These are phyloP conservation scores for Drosophila nigricruria DNA, from an alignment of 2,888 invertebrate genomes.

Conservation along the genomic window DNA sequence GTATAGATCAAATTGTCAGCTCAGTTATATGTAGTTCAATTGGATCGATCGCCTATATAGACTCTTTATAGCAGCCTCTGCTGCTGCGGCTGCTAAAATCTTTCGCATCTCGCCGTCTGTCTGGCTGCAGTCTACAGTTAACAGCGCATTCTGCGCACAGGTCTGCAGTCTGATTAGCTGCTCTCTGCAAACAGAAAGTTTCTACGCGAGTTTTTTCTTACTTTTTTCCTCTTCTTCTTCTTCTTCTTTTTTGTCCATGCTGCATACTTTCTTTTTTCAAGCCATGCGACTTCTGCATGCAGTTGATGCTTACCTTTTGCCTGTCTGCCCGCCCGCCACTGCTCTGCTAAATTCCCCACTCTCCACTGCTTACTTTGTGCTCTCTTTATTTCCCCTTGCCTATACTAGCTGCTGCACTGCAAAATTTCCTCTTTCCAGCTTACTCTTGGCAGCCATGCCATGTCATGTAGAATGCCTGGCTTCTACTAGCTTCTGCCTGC, in stretches of 20 bases:
- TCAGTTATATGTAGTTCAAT: neutral
- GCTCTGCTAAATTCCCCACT: neutral
- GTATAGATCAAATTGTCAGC: neutral
- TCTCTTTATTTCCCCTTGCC: neutral
- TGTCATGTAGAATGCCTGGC: neutral
- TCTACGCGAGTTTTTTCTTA: constrained; percentile 38
- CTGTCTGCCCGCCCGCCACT: neutral
- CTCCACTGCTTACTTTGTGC: constrained; percentile 11
- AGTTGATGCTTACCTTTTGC: constrained; percentile 32
- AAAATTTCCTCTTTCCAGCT: neutral
- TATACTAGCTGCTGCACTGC: neutral
- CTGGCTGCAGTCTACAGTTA: constrained; percentile 31
- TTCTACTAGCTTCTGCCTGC: neutral
- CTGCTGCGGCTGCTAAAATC: neutral
- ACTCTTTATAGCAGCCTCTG: neutral
- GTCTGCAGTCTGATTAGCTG: constrained; percentile 17
- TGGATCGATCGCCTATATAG: neutral
- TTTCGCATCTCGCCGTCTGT: constrained; percentile 22
- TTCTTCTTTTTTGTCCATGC: constrained; percentile 4
- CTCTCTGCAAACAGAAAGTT: constrained; percentile 56
- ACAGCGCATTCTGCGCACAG: constrained; percentile 13
- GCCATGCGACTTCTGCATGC: constrained; percentile 59
- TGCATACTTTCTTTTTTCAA: constrained; percentile 71
- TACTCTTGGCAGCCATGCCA: neutral
- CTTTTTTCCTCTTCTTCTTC: constrained; percentile 33